Percentiles rank a stretch among this genome's conserved stretches.
Evolutionary conservation across 2,888 invertebrate species (phyloP).

Genomic region (Polydrusus cervinus): DNA sequence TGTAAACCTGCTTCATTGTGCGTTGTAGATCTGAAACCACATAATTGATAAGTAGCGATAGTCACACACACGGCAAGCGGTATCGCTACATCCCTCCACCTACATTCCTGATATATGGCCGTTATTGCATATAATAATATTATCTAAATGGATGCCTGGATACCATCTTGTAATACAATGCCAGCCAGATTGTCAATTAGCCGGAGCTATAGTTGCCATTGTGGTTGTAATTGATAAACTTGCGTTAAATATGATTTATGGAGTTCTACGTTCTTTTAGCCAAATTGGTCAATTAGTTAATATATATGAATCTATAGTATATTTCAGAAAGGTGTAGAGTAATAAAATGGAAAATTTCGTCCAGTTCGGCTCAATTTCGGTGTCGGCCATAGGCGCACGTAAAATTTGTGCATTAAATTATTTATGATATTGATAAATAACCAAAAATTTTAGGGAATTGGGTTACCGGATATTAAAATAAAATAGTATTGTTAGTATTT

Average conservation of each 20-base stretch:
- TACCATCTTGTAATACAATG: slow-evolving; percentile 54
- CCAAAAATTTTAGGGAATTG: too few relatives aligned
- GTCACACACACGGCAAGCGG: slow-evolving; percentile 23
- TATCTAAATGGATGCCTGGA: slow-evolving; percentile 53
- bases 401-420: too few relatives aligned
- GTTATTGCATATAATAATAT: slow-evolving; percentile 54
- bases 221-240: slow-evolving; percentile 45
- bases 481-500: too few relatives aligned
- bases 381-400: too few relatives aligned
- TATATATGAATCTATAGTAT: not conserved
- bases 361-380: too few relatives aligned
- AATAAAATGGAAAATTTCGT: too few relatives aligned
- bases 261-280: not conserved
- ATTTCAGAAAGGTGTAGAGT: too few relatives aligned
- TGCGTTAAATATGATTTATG: slow-evolving; percentile 24
- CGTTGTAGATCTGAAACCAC: slow-evolving; percentile 10
- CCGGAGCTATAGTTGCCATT: slow-evolving; percentile 37
- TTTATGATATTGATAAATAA: too few relatives aligned
- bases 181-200: slow-evolving; percentile 52
- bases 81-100: slow-evolving; percentile 24
- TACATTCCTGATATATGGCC: slow-evolving; percentile 48
- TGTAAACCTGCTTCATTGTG: too few relatives aligned
- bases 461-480: too few relatives aligned
- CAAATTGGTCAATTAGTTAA: not conserved
- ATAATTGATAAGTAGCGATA: slow-evolving; percentile 22